A percentile compares a stretch with the other conserved stretches of the same genome.
Conservation (phyloP, 2,113 vertebrate genomes). For the Anhinga rufa region DNA sequence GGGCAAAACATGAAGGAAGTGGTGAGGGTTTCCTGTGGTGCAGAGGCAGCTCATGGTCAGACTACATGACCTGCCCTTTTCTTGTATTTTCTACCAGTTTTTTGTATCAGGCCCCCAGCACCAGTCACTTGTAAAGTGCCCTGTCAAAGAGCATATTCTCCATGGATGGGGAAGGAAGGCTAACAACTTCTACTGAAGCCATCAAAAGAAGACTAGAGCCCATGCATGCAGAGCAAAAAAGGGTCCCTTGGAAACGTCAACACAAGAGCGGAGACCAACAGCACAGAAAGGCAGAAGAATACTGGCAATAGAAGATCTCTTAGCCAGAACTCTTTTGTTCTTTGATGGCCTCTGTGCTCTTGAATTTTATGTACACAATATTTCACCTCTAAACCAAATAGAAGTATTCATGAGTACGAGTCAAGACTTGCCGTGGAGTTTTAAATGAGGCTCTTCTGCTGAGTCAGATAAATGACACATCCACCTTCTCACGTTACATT, state of each 20-base stretch:
- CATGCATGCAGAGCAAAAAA: background rate
- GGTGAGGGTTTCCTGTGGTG: background rate
- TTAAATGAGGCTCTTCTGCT: conserved; percentile 32
- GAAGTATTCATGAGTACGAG: background rate
- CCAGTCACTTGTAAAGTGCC: background rate
- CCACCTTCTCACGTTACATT: background rate
- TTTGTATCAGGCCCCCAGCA: background rate
- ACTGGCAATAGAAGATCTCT: background rate
- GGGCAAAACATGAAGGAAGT: background rate
- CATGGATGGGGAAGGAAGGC: background rate
- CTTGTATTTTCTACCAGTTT: background rate
- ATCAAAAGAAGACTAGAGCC: background rate
- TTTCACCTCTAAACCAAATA: conserved; percentile 10
- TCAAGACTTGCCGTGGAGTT: background rate
- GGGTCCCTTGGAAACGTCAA: background rate
- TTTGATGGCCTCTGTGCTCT: background rate
- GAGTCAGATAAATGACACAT: conserved; percentile 35
- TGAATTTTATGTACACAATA: background rate
- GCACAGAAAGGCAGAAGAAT: background rate
- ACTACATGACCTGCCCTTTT: background rate
- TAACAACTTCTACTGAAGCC: background rate
- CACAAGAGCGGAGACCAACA: background rate
- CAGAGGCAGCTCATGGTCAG: background rate
- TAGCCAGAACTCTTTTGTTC: background rate
- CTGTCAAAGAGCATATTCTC: background rate